A percentile compares a stretch with the other conserved stretches of the same genome.
These are phyloP conservation scores for Australoheros facetus DNA, from an alignment of 2,797 vertebrate genomes.

Conservation along the genomic window DNA sequence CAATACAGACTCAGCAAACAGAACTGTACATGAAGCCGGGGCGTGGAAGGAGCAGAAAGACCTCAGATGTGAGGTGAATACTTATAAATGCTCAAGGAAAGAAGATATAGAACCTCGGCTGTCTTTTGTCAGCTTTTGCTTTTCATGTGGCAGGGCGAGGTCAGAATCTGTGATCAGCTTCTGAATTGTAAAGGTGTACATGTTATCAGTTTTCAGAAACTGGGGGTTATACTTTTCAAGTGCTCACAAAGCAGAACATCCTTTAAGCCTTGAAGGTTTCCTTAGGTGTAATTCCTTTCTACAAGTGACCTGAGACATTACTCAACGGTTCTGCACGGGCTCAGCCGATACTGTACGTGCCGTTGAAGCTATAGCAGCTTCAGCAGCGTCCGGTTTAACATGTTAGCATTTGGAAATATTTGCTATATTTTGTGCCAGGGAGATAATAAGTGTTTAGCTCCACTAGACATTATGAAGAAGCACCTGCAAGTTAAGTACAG, in stretches of 20 bases:
- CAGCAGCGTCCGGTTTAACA: no score
- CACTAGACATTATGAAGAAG: neutral
- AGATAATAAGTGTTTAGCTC: neutral
- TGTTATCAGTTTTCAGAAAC: neutral
- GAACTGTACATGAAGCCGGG: neutral
- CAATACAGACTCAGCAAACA: constrained; percentile 38
- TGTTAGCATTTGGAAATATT: no score
- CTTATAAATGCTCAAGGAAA: neutral
- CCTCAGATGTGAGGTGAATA: constrained; percentile 22
- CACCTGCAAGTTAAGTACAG: neutral
- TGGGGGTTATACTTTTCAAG: neutral
- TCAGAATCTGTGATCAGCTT: neutral
- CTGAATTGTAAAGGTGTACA: neutral
- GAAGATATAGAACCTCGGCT: neutral
- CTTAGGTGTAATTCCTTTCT: neutral
- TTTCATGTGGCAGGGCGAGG: neutral
- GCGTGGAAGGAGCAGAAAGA: neutral
- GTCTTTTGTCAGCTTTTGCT: constrained; percentile 4
- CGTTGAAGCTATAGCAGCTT: no score
- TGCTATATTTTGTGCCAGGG: no score
- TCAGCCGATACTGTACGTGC: no score
- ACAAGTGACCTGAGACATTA: neutral
- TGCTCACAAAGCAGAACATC: neutral
- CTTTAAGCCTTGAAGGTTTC: neutral
- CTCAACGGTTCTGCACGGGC: no score